phyloP scores from a whole-genome alignment of 2,888 invertebrate species.

The Adelphocoris suturalis region DNA sequence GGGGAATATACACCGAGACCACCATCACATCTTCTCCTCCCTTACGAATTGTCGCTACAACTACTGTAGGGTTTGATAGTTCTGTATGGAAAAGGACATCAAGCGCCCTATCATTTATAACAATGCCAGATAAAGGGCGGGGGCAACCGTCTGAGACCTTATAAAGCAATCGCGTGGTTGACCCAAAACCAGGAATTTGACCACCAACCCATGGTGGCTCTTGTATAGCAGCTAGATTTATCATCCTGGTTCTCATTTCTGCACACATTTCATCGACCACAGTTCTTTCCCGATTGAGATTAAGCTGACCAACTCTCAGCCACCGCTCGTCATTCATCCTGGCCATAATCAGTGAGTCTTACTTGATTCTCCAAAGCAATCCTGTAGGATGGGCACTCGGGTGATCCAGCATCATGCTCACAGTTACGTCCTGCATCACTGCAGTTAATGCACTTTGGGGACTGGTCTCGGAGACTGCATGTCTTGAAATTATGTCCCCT shows the following conservation, averaged over 20 bases:
- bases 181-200: not conserved
- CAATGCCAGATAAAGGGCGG: not conserved
- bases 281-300: not conserved
- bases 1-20: not conserved
- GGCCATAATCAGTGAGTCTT: conserved; percentile 7
- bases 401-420: not conserved
- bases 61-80: not conserved
- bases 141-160: not conserved
- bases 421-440: not conserved
- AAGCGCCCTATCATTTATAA: not conserved
- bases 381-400: not conserved
- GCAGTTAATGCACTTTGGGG: not conserved
- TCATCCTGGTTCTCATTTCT: not conserved
- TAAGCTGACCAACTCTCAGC: not conserved
- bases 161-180: not conserved
- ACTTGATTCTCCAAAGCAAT: not conserved
- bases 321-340: not conserved
- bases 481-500: not conserved
- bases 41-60: not conserved
- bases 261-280: not conserved
- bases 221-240: not conserved
- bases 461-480: not conserved
- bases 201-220: not conserved
- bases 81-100: not conserved
- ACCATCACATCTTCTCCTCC: not conserved